Base-by-base conservation (phyloP, 1,140 invertebrate species). In the Drosophila kepulauana region DNA sequence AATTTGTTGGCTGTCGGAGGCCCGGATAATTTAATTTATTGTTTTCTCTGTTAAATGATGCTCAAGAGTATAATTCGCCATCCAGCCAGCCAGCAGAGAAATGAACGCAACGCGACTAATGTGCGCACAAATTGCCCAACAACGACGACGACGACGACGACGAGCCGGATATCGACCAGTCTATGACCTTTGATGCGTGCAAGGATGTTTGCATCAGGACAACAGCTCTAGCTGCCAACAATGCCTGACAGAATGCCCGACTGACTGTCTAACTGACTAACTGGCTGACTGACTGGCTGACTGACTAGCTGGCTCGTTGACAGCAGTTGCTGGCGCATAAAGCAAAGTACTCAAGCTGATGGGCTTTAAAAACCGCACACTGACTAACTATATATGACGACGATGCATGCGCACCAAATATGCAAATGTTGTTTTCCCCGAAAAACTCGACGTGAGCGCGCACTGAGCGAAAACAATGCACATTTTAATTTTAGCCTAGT, bases 21-120 rank as follows among this genome's bases (percentile, higher is more conserved):
- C 41, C 78, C 78, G 78, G 75, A 76, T 90, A 89, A 89, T 89
- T 89, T 89, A 89, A 89, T 89, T 89, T 89, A 89, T 89, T 88
- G 85, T 89, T 88, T 79, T 89, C 78, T 79, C 79, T 89, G 86
- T 89, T 89, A 86, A 89, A 89, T 89, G 85, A 89, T 78, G 85
- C 85, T 89, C 85, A 89, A 89, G 85, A 89, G 85, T 90, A 89
- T 89, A 90, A 89, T 89, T 89, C 81, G 45, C 20, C 20, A 25
- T 4, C 20, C 3, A 25, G 20, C 20, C 20, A 25, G 35, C 57
- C 64, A 52, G 77, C 57, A 71, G 48, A 81, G 52, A 35, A 64
- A 30, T 2, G 52, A 46, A 64, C 41, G 51, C 68, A 75, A 78
- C 58, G 81, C 84, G 70, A 74, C 86, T 89, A 89, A 89, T 89